These are phyloP conservation scores for Actias luna DNA, from an alignment of 2,888 invertebrate species.

Conservation along the genomic window DNA sequence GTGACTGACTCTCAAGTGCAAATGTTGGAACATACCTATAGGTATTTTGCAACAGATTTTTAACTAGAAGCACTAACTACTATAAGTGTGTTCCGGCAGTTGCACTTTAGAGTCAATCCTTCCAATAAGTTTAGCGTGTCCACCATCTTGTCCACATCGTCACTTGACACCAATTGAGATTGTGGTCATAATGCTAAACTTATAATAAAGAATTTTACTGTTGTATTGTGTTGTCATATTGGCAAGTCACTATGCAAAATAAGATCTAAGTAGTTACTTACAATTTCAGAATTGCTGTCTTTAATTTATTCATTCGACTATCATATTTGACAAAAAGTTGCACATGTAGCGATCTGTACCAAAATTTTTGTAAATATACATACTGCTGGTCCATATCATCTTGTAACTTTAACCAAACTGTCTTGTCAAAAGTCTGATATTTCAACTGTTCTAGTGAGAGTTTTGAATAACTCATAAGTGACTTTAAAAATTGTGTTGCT, in stretches of 20 bases:
- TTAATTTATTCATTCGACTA: conserved; percentile 49
- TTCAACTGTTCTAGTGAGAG: conserved; percentile 53
- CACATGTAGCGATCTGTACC: conserved; percentile 56
- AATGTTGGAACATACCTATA: too few relatives aligned
- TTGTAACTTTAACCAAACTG: conserved; percentile 54
- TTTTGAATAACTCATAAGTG: conserved; percentile 48
- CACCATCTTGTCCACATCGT: too few relatives aligned
- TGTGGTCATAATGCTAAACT: too few relatives aligned
- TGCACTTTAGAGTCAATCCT: too few relatives aligned
- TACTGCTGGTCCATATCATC: conserved; percentile 49
- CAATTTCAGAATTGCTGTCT: conserved; percentile 51
- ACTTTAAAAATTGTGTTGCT: conserved; percentile 53
- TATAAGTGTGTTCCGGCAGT: too few relatives aligned
- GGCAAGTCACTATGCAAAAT: background rate
- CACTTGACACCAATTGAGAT: too few relatives aligned
- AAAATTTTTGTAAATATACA: conserved; percentile 50
- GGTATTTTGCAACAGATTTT: too few relatives aligned
- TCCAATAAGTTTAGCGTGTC: too few relatives aligned
- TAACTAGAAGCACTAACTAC: too few relatives aligned
- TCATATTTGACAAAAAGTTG: conserved; percentile 59
- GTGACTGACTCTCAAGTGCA: too few relatives aligned
- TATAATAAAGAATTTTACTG: too few relatives aligned
- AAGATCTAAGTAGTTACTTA: conserved; percentile 34
- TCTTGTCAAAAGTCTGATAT: conserved; percentile 48
- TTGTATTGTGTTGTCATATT: too few relatives aligned